A percentile compares a stretch with the other conserved stretches of the same genome.
phyloP scores from a whole-genome alignment of 1,140 invertebrate genomes.

The Danaus plexippus region DNA sequence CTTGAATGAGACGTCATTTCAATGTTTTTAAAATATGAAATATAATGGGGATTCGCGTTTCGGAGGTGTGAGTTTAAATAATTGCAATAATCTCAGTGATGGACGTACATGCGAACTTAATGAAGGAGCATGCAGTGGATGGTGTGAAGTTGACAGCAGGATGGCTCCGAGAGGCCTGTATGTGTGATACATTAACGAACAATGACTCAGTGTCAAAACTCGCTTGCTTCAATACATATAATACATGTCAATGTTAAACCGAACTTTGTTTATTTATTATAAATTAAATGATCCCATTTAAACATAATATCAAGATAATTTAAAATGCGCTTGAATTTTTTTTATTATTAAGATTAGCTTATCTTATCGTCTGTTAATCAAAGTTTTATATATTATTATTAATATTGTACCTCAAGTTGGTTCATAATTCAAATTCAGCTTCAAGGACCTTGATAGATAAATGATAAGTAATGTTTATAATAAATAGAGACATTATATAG shows the following conservation, averaged over 20 bases:
- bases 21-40: slow-evolving; percentile 67
- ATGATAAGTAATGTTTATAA: slow-evolving; percentile 12
- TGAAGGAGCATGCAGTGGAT: slow-evolving; percentile 43
- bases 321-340: no score
- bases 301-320: no score
- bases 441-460: slow-evolving; percentile 17
- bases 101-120: slow-evolving; percentile 64
- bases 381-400: slow-evolving; percentile 14
- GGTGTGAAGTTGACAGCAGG: slow-evolving; percentile 50
- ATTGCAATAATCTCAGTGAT: slow-evolving; percentile 65
- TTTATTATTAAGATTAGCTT: background rate
- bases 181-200: background rate
- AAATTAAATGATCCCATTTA: no score
- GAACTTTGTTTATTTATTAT: no score
- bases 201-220: slow-evolving; percentile 5
- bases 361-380: slow-evolving; percentile 5
- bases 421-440: slow-evolving; percentile 18
- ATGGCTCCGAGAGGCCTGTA: background rate
- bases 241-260: background rate
- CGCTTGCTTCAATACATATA: background rate
- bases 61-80: slow-evolving; percentile 71
- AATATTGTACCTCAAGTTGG: slow-evolving; percentile 11
- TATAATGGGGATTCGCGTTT: slow-evolving; percentile 60
- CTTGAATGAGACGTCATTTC: slow-evolving; percentile 70
- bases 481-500: slow-evolving; percentile 16